phyloP scores from a whole-genome alignment of 2,113 vertebrate genomes.

The Oreotrochilus melanogaster region DNA sequence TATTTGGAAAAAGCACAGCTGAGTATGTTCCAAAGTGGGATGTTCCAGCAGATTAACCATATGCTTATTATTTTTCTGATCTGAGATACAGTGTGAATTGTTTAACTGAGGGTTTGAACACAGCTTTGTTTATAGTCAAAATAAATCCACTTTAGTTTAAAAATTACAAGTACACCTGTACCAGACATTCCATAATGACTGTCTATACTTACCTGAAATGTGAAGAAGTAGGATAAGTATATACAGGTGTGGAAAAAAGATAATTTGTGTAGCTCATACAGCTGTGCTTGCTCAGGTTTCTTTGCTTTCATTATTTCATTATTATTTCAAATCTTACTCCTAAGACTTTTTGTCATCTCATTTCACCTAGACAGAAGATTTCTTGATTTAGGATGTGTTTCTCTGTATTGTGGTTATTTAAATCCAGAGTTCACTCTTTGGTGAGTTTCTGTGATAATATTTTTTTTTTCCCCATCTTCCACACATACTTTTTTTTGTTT shows the following conservation, averaged over 20 bases:
- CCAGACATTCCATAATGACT: not conserved
- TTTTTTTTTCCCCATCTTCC: not conserved
- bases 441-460: not conserved
- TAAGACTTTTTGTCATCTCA: not conserved
- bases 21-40: not conserved
- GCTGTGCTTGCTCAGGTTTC: not conserved
- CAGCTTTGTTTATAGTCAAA: not conserved
- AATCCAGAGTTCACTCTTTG: not conserved
- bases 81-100: not conserved
- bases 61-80: not conserved
- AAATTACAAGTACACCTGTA: not conserved
- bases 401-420: not conserved
- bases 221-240: not conserved
- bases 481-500: not conserved
- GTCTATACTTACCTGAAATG: not conserved
- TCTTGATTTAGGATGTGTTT: not conserved
- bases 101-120: not conserved
- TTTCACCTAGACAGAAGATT: not conserved
- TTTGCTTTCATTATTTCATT: not conserved
- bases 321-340: not conserved
- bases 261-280: not conserved
- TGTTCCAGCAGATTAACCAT: not conserved
- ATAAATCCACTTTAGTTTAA: not conserved
- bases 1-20: not conserved
- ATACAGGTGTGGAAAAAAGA: not conserved